These are phyloP conservation scores for Etheostoma perlongum DNA, from an alignment of 2,797 vertebrate species.

Conservation along the genomic window DNA sequence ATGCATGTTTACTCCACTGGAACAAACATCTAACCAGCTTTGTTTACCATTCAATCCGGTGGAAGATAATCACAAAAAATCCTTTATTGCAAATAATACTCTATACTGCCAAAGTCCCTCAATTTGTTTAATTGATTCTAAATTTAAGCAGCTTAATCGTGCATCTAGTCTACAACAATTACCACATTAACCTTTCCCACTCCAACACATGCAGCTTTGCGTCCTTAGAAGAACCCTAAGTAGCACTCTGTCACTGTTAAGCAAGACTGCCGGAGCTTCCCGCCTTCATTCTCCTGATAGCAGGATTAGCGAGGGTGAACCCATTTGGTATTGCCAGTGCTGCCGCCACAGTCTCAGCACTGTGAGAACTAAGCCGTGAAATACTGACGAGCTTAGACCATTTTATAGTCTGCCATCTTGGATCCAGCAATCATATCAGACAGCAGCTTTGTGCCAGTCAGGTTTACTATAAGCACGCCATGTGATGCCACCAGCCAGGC, in stretches of 20 bases:
- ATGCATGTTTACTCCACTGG: conserved; percentile 36
- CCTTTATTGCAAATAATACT: conserved; percentile 50
- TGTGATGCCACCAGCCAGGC: conserved; percentile 63
- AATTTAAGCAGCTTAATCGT: conserved; percentile 72
- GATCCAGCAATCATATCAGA: conserved; percentile 63
- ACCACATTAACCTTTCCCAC: conserved; percentile 56
- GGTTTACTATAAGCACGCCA: conserved; percentile 71
- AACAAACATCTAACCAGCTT: conserved; percentile 49
- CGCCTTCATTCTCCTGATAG: conserved; percentile 69
- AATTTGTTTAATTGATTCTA: conserved; percentile 77
- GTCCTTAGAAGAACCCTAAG: conserved; percentile 61
- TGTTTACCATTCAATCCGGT: conserved; percentile 45
- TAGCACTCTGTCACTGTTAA: conserved; percentile 55
- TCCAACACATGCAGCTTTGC: conserved; percentile 44
- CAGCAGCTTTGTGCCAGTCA: conserved; percentile 70
- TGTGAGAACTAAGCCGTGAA: conserved; percentile 74
- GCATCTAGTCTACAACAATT: conserved; percentile 61
- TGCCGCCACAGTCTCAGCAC: conserved; percentile 55
- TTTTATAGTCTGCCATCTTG: conserved; percentile 78
- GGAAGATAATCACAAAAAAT: conserved; percentile 59
- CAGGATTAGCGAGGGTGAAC: conserved; percentile 74
- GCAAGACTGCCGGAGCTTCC: conserved; percentile 60
- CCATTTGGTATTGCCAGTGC: conserved; percentile 65
- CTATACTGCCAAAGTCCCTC: conserved; percentile 33
- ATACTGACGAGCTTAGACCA: conserved; percentile 73